These are phyloP conservation scores for Microtus ochrogaster DNA, from an alignment of 2,113 vertebrate species.

Conservation along the genomic window DNA sequence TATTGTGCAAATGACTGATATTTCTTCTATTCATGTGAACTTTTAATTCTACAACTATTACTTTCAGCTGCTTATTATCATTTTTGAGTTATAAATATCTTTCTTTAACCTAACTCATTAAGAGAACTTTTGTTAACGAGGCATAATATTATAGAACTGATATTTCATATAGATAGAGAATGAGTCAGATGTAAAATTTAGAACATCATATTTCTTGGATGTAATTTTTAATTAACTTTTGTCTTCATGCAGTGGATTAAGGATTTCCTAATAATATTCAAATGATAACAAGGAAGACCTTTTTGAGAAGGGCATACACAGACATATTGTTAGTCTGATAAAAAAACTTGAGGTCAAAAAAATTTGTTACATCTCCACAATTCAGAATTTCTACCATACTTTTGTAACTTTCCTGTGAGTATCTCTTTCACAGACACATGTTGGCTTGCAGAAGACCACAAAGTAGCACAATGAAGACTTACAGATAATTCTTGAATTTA, in stretches of 20 bases:
- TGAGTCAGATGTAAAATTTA: constrained; percentile 27
- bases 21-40: constrained; percentile 23
- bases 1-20: not conserved
- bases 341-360: constrained; percentile 15
- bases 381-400: not conserved
- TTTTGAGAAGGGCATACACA: constrained; percentile 20
- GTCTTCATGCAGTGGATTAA: not conserved
- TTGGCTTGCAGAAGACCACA: not conserved
- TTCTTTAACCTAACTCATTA: constrained; percentile 42
- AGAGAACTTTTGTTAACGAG: constrained; percentile 29
- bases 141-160: constrained; percentile 31
- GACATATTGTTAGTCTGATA: not conserved
- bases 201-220: constrained; percentile 36
- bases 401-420: not conserved
- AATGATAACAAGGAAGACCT: constrained; percentile 38
- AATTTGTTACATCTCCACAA: constrained; percentile 12
- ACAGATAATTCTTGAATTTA: constrained; percentile 44
- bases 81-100: not conserved
- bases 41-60: constrained; percentile 29
- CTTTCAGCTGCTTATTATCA: constrained; percentile 16
- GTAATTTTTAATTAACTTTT: constrained; percentile 63
- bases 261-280: constrained; percentile 61
- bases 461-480: not conserved
- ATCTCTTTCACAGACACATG: not conserved
- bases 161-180: constrained; percentile 48